Percentiles rank a stretch among this genome's conserved stretches.
phyloP scores from a whole-genome alignment of 2,113 vertebrate species.

The Paralichthys olivaceus region DNA sequence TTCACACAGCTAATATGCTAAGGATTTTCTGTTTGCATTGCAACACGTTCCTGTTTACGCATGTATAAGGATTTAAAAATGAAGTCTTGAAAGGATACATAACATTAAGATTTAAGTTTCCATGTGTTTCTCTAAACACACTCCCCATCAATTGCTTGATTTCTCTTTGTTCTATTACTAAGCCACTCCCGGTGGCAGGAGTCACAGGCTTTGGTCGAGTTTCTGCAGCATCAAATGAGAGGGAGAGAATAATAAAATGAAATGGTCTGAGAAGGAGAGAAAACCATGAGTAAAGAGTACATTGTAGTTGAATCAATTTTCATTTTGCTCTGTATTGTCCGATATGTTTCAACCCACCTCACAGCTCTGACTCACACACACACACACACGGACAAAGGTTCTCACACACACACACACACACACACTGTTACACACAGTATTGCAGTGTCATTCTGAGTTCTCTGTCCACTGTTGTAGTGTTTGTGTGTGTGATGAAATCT shows the following conservation, averaged over 20 bases:
- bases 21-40: no score
- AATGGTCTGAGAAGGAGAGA: neutral
- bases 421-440: neutral
- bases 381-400: neutral
- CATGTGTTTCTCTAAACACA: no score
- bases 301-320: conserved; percentile 10
- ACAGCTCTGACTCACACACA: conserved; percentile 17
- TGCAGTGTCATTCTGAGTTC: conserved; percentile 7
- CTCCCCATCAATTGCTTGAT: no score
- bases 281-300: neutral
- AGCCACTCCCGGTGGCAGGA: no score
- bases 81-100: no score
- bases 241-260: neutral
- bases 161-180: neutral
- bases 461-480: conserved; percentile 8
- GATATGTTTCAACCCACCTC: neutral
- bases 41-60: no score
- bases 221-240: neutral
- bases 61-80: no score
- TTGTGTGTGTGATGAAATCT: conserved; percentile 9
- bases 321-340: conserved; percentile 15
- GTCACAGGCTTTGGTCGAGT: no score
- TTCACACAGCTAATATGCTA: no score
- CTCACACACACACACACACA: neutral
- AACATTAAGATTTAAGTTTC: no score